Conservation (phyloP, 2,797 vertebrate species). For the Clamator glandarius region DNA sequence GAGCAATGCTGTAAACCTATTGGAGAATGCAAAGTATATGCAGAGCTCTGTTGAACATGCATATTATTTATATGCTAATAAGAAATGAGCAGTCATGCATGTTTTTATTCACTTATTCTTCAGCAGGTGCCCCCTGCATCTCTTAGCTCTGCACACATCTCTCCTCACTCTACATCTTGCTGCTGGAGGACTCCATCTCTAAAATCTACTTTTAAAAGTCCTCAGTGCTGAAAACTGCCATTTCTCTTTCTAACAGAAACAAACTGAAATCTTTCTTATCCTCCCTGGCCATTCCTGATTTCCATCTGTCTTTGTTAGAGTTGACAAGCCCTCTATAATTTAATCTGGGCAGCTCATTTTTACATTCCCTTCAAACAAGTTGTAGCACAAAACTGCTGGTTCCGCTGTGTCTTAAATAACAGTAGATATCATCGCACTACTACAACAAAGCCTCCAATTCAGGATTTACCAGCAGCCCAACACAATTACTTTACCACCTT, state of each 20-base stretch:
- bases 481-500: not conserved
- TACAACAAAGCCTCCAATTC: not conserved
- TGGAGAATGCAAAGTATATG: not conserved
- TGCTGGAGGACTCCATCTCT: not conserved
- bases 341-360: not conserved
- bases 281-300: not conserved
- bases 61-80: not conserved
- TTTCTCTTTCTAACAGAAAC: not conserved
- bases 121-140: not conserved
- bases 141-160: not conserved
- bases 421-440: not conserved
- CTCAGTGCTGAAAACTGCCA: not conserved
- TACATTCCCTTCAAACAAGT: not conserved
- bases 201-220: not conserved
- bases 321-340: not conserved
- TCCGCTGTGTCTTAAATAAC: not conserved
- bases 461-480: not conserved
- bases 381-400: not conserved
- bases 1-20: not conserved
- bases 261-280: not conserved
- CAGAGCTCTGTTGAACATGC: not conserved
- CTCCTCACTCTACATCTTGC: fast-evolving
- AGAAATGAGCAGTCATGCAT: not conserved
- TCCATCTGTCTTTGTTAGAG: not conserved
- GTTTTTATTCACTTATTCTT: not conserved